phyloP scores from a whole-genome alignment of 2,888 invertebrate genomes.

The Trisateles emortualis region DNA sequence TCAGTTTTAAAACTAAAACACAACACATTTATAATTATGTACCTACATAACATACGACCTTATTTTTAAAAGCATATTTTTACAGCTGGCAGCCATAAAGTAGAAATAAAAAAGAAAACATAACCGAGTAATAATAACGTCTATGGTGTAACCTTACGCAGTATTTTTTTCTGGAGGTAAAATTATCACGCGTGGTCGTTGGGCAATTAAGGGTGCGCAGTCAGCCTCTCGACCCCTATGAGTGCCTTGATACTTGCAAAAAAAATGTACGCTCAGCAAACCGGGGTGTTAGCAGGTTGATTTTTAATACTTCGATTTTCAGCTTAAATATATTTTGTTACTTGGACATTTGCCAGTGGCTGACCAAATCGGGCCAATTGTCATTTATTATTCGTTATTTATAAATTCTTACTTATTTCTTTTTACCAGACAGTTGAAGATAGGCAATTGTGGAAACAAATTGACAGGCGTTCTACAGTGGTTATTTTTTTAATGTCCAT shows the following conservation, averaged over 20 bases:
- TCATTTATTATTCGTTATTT: too few relatives aligned
- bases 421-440: too few relatives aligned
- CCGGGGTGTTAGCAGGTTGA: slow-evolving; percentile 13
- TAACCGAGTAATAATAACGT: background rate
- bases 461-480: too few relatives aligned
- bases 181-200: slow-evolving; percentile 41
- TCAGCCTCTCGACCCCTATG: slow-evolving; percentile 47
- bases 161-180: slow-evolving; percentile 28
- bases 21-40: too few relatives aligned
- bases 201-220: slow-evolving; percentile 44
- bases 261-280: slow-evolving; percentile 33
- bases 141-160: slow-evolving; percentile 3
- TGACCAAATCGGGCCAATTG: too few relatives aligned
- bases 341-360: background rate
- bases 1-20: too few relatives aligned
- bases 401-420: too few relatives aligned
- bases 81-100: background rate
- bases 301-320: slow-evolving; percentile 13
- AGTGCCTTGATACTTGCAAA: slow-evolving; percentile 41
- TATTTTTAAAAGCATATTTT: background rate
- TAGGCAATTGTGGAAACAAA: too few relatives aligned
- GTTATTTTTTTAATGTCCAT: too few relatives aligned
- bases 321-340: background rate
- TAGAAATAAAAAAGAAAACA: slow-evolving; percentile 2
- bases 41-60: too few relatives aligned